These are phyloP conservation scores for Micronisus gabar DNA, from an alignment of 2,113 vertebrate genomes.

Conservation along the genomic window DNA sequence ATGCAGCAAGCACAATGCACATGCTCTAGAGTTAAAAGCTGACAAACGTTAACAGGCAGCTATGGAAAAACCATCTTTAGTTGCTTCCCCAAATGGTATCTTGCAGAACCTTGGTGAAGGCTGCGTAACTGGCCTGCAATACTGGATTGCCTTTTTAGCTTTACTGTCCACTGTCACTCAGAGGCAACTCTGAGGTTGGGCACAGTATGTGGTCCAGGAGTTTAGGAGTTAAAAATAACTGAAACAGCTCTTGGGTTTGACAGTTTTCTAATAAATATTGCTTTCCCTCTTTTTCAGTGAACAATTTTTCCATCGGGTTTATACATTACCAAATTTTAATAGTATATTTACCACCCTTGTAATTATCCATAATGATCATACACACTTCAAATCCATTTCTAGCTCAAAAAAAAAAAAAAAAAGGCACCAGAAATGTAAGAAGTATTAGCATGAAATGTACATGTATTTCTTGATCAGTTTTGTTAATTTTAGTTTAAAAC, in stretches of 20 bases:
- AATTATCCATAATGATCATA: neutral
- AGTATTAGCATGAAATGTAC: neutral
- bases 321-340: neutral
- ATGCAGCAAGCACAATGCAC: neutral
- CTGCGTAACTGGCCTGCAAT: neutral
- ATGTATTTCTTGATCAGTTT: neutral
- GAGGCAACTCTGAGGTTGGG: neutral
- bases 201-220: neutral
- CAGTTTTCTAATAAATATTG: neutral
- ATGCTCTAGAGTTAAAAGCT: neutral
- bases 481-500: neutral
- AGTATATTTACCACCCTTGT: neutral
- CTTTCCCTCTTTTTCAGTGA: neutral
- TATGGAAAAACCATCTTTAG: accelerated
- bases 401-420: neutral
- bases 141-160: neutral
- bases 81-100: neutral
- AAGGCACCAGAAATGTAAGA: neutral
- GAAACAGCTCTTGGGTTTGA: neutral
- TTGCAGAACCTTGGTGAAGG: neutral
- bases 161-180: neutral
- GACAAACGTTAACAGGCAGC: neutral
- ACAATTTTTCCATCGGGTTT: neutral
- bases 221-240: neutral
- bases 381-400: neutral